Conservation (phyloP, 1,140 invertebrate genomes). For the Nephotettix cincticeps region DNA sequence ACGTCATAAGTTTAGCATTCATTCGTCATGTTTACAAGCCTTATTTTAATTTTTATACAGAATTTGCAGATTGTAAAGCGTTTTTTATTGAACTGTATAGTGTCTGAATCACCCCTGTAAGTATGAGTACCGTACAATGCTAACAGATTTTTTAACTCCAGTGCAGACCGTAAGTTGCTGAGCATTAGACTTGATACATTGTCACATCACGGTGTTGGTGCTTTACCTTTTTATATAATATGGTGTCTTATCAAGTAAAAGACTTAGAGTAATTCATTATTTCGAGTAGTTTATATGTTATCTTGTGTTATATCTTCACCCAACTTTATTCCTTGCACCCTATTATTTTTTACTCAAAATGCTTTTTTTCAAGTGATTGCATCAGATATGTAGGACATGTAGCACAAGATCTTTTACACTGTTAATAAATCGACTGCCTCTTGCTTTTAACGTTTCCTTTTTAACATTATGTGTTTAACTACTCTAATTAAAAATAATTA, state of each 20-base stretch:
- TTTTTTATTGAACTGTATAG: constrained; percentile 26
- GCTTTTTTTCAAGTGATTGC: neutral
- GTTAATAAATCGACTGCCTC: neutral
- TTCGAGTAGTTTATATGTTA: neutral
- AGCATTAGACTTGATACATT: neutral
- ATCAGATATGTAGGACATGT: neutral
- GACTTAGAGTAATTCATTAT: constrained; percentile 13
- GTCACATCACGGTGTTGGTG: constrained; percentile 14
- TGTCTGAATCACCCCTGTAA: constrained; percentile 24
- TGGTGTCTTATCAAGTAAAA: constrained; percentile 27
- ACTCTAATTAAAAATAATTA: too few relatives aligned
- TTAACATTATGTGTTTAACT: too few relatives aligned
- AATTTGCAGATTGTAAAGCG: constrained; percentile 17
- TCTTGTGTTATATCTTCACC: neutral
- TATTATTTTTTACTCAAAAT: neutral
- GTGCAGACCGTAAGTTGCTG: neutral
- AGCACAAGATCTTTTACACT: neutral
- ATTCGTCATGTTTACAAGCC: neutral
- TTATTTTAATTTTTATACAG: constrained; percentile 15
- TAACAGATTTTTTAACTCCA: constrained; percentile 33
- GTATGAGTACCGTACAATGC: constrained; percentile 13
- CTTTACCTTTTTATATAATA: constrained; percentile 26
- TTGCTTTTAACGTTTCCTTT: neutral
- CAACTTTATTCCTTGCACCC: neutral
- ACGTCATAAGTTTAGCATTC: neutral